These are phyloP conservation scores for Lutjanus argentimaculatus DNA, from an alignment of 2,797 vertebrate species.

Conservation along the genomic window DNA sequence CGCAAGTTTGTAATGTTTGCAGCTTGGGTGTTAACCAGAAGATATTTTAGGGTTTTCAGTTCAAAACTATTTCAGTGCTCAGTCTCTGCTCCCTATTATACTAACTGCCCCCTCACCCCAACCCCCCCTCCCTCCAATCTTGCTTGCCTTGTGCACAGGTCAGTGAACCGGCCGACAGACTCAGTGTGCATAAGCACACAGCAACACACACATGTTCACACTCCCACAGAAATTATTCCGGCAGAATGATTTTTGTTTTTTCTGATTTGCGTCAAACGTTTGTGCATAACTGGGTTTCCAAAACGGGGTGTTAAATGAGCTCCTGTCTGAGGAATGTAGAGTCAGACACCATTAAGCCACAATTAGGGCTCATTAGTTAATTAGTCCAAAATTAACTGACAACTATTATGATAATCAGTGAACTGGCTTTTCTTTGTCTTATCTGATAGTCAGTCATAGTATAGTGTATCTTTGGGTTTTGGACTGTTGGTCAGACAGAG, in stretches of 20 bases:
- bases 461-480: not conserved
- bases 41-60: slow-evolving; percentile 21
- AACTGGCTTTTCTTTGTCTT: not conserved
- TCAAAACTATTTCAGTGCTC: slow-evolving; percentile 43
- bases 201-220: slow-evolving; percentile 59
- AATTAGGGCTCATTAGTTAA: not conserved
- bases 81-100: slow-evolving; percentile 36
- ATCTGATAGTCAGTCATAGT: not conserved
- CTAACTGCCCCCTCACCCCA: slow-evolving; percentile 33
- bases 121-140: slow-evolving; percentile 28
- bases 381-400: not conserved
- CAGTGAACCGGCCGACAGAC: slow-evolving; percentile 61
- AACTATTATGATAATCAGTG: not conserved
- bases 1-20: not conserved
- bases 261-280: slow-evolving; percentile 22
- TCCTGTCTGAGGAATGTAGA: not conserved
- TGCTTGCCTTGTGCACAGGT: slow-evolving; percentile 72
- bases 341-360: not conserved
- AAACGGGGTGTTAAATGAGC: slow-evolving; percentile 3
- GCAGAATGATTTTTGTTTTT: slow-evolving; percentile 32
- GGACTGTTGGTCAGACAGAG: not conserved
- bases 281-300: slow-evolving; percentile 8
- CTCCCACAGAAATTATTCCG: slow-evolving; percentile 73
- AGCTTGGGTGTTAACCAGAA: slow-evolving; percentile 13
- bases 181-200: slow-evolving; percentile 26